Conservation (phyloP, 1,140 invertebrate species). For the Magallana gigas region DNA sequence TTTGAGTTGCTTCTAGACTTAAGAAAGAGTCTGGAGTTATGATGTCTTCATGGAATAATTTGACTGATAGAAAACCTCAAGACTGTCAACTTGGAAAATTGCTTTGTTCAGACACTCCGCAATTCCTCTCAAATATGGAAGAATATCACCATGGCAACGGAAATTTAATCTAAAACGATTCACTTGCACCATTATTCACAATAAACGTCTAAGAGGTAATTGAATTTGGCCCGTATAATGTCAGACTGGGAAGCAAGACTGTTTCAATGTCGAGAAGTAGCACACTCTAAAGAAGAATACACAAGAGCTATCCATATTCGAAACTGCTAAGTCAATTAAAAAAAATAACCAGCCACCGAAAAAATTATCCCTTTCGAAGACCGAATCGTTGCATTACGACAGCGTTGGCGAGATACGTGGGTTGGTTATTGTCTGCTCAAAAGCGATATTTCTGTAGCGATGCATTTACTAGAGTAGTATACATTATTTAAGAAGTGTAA, state of each 20-base stretch:
- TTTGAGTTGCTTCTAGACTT: no score
- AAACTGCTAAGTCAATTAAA: neutral
- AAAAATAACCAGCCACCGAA: neutral
- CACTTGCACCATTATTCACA: slow-evolving; percentile 42
- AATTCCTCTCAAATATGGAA: slow-evolving; percentile 28
- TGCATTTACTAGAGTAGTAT: no score
- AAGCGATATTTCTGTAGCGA: neutral
- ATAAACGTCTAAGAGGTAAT: slow-evolving; percentile 42
- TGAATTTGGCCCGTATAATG: slow-evolving; percentile 40
- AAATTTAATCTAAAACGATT: slow-evolving; percentile 46
- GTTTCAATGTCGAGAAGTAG: slow-evolving; percentile 13
- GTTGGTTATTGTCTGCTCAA: neutral
- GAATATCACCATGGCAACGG: slow-evolving; percentile 37
- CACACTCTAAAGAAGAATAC: neutral
- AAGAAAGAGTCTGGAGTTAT: no score
- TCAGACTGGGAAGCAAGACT: neutral
- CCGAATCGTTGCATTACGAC: neutral
- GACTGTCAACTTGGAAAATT: slow-evolving; percentile 26
- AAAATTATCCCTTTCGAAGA: neutral
- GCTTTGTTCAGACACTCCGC: slow-evolving; percentile 13
- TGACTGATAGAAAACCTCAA: neutral
- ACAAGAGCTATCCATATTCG: neutral
- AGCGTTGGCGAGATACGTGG: neutral
- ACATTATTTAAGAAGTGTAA: no score
- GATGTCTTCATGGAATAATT: no score